Conservation (phyloP, 2,888 invertebrate species). For the Drosophila kuntzei region DNA sequence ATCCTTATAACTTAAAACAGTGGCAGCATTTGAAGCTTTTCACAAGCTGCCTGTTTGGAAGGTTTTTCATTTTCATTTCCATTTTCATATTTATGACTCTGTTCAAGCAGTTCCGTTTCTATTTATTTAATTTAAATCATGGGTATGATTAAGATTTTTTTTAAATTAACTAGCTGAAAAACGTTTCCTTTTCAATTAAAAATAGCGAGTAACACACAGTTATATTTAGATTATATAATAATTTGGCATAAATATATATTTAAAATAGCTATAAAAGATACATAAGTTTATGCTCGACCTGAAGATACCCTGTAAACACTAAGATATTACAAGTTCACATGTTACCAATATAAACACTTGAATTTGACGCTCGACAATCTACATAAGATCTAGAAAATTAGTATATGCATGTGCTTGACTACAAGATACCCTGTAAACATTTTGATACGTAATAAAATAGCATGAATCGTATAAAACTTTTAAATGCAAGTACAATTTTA, state of each 20-base stretch:
- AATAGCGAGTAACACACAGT: not conserved
- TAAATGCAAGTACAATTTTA: too few relatives aligned
- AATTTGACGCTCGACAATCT: too few relatives aligned
- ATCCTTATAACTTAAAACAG: conserved; percentile 26
- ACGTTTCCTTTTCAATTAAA: not conserved
- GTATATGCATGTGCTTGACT: too few relatives aligned
- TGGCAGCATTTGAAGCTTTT: conserved; percentile 15
- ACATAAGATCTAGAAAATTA: too few relatives aligned
- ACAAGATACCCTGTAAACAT: too few relatives aligned
- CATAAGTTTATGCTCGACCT: not conserved
- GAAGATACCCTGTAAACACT: not conserved
- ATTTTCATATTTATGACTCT: conserved; percentile 18
- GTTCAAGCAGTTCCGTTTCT: conserved; percentile 20
- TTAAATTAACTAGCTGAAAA: not conserved
- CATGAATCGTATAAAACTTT: too few relatives aligned
- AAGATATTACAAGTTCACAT: not conserved
- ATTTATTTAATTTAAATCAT: conserved; percentile 3
- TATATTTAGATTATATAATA: too few relatives aligned
- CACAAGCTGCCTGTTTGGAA: conserved; percentile 2
- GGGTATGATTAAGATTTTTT: too few relatives aligned
- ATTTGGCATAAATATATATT: not conserved
- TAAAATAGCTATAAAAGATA: not conserved
- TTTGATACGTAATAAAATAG: too few relatives aligned
- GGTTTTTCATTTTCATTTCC: conserved; percentile 23
- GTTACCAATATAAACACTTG: too few relatives aligned